Evolutionary conservation across 2,797 vertebrate species (phyloP), one percentile per base, ranked within the genome.

Genomic region (Heliangelus exortis): DNA sequence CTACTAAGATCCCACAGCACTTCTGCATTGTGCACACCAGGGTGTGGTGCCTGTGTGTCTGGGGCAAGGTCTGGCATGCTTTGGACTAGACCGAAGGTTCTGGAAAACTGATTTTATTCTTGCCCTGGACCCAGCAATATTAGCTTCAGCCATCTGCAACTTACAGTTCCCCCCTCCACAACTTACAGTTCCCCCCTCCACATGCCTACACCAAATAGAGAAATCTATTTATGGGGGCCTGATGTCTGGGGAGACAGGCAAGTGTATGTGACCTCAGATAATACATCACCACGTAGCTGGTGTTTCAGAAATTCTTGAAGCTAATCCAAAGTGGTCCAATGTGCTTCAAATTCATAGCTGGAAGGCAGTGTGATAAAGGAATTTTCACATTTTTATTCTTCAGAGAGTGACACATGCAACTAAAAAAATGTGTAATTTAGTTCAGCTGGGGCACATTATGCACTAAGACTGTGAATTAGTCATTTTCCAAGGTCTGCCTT

Each of bases 251-350:
- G 83, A 93, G 72, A 74, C 61, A 81, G 79, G 43, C 73, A 89
- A 89, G 29, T 79, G 16, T 77, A 15, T 74, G 72, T 74, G 91
- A 96, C 91, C 91, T 92, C 69, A 86, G 71, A 82, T 86, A 69
- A 79, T 82, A 89, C 50, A 88, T 90, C 71, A 79, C 57, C 50
- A n/a, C 5, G 51, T 72, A 87, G 74, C 61, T 93, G 23, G 47
- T 77, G n/a, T 76, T 95, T 93, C 67, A 90, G 85, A 93, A 96
- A 45, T 54, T 85, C 77, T 74, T 75, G 88, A 92, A 85, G 31
- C 47, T 89, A 62, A 80, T 87, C 55, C 71, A 68, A 29, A 90
- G 54, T 58, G 65, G 74, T 92, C 68, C 81, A 76, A 39, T 87
- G 88, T 94, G 12, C 33, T 90, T 96, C 88, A 94, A 68, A 92